These are phyloP conservation scores for Coreius guichenoti DNA, from an alignment of 2,797 vertebrate genomes.

Conservation along the genomic window DNA sequence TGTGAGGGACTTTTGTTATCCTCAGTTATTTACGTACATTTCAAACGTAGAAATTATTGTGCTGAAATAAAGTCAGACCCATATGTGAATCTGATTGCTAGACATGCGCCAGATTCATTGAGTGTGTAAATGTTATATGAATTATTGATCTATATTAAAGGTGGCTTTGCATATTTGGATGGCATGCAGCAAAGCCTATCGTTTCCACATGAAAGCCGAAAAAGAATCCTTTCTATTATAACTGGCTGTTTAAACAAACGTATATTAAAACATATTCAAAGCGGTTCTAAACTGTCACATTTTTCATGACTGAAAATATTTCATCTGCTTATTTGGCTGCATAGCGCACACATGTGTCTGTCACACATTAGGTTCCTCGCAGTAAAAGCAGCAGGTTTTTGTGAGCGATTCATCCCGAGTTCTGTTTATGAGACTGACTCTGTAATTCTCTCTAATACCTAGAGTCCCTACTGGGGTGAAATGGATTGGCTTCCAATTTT, in stretches of 20 bases:
- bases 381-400: slow-evolving; percentile 47
- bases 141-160: slow-evolving; percentile 37
- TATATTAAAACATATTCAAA: slow-evolving; percentile 42
- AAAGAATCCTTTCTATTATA: slow-evolving; percentile 12
- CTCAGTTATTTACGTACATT: slow-evolving; percentile 60
- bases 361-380: slow-evolving; percentile 33
- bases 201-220: slow-evolving; percentile 16
- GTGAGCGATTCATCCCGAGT: slow-evolving; percentile 34
- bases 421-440: slow-evolving; percentile 48
- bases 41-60: slow-evolving; percentile 15
- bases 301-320: slow-evolving; percentile 36
- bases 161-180: slow-evolving; percentile 20
- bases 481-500: slow-evolving; percentile 40
- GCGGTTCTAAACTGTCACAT: slow-evolving; percentile 17
- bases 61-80: not conserved
- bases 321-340: slow-evolving; percentile 30
- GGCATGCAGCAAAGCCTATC: not conserved
- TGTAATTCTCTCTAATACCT: slow-evolving; percentile 34
- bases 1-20: slow-evolving; percentile 54
- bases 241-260: slow-evolving; percentile 27
- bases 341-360: slow-evolving; percentile 10
- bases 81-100: slow-evolving; percentile 18
- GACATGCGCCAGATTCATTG: slow-evolving; percentile 54
- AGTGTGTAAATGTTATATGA: slow-evolving; percentile 23
- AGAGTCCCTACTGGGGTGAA: slow-evolving; percentile 39